phyloP scores from a whole-genome alignment of 2,797 vertebrate genomes.

The Sparus aurata region DNA sequence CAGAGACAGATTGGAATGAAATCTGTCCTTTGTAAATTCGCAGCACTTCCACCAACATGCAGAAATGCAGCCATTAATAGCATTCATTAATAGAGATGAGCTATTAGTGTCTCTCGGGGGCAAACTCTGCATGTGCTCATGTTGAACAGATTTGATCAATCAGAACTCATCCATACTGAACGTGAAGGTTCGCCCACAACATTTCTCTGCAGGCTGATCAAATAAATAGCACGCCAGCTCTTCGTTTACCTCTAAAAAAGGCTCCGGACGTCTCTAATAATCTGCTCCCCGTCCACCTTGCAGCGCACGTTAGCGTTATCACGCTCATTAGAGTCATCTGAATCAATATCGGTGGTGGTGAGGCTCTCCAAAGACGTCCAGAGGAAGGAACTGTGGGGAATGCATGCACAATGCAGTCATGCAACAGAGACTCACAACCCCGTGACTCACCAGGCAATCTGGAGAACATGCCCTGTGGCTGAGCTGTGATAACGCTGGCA shows the following conservation, averaged over 20 bases:
- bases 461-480: constrained; percentile 84
- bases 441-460: constrained; percentile 86
- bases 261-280: background rate
- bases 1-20: constrained; percentile 54
- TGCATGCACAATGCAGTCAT: constrained; percentile 63
- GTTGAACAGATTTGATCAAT: constrained; percentile 14
- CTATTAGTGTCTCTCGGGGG: constrained; percentile 1
- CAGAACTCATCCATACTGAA: background rate
- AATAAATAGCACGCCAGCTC: background rate
- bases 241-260: constrained; percentile 4
- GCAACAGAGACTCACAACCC: constrained; percentile 71
- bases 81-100: constrained; percentile 25
- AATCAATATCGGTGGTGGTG: constrained; percentile 20
- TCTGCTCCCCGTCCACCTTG: background rate
- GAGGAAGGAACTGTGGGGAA: constrained; percentile 59
- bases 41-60: constrained; percentile 17
- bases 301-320: background rate
- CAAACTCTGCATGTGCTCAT: background rate
- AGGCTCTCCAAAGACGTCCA: constrained; percentile 37
- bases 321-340: constrained; percentile 29
- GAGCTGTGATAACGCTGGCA: constrained; percentile 82
- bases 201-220: background rate
- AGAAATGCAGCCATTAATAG: constrained; percentile 37
- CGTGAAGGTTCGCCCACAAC: background rate
- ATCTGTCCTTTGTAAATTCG: constrained; percentile 46